Conservation (phyloP, 2,888 invertebrate genomes). For the Arctia plantaginis region DNA sequence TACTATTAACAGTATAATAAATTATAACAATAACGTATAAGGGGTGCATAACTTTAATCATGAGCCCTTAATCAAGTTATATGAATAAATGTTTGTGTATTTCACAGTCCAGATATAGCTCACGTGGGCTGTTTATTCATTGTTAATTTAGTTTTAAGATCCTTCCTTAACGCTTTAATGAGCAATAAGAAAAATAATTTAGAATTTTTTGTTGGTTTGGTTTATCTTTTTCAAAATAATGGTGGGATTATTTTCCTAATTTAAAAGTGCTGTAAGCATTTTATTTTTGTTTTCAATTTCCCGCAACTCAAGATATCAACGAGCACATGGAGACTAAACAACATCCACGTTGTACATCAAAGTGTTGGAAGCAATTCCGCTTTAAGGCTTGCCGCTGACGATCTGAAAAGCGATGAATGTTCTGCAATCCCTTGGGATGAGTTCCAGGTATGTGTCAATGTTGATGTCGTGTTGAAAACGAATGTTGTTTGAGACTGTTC, state of each 20-base stretch:
- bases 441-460: conserved; percentile 90
- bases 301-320: conserved; percentile 87
- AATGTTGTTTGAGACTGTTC: conserved; percentile 4
- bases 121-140: too few species aligned
- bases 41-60: too few species aligned
- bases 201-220: background rate
- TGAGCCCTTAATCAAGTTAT: too few species aligned
- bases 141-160: too few species aligned
- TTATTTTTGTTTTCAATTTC: background rate
- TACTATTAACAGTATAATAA: background rate
- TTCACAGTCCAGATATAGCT: too few species aligned
- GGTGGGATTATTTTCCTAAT: background rate
- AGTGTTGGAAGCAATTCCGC: conserved; percentile 63
- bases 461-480: background rate
- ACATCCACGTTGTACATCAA: conserved; percentile 77
- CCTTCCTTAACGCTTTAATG: too few species aligned
- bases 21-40: too few species aligned
- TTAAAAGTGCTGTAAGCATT: background rate
- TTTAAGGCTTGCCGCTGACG: conserved; percentile 75
- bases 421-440: conserved; percentile 97
- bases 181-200: too few species aligned
- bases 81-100: too few species aligned
- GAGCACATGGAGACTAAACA: conserved; percentile 79
- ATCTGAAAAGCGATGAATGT: conserved; percentile 93
- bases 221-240: background rate